A percentile compares a stretch with the other conserved stretches of the same genome.
phyloP scores from a whole-genome alignment of 2,797 vertebrate species.

The Aphelocoma californica region DNA sequence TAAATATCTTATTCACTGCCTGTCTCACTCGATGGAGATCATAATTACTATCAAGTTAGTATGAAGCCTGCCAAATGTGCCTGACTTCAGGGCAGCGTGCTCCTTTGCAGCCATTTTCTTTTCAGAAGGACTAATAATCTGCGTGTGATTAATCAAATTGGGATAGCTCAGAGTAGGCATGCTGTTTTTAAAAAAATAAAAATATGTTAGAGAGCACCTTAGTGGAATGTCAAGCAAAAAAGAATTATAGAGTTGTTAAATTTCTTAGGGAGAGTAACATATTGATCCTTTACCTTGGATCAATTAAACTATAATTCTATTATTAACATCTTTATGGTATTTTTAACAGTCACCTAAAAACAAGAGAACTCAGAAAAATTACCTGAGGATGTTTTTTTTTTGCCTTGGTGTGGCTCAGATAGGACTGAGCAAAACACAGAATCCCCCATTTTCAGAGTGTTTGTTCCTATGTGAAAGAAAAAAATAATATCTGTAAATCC shows the following conservation, averaged over 20 bases:
- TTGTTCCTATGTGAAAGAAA: background rate
- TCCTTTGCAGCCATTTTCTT: constrained; percentile 44
- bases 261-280: background rate
- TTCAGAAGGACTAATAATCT: constrained; percentile 34
- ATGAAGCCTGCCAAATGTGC: constrained; percentile 43
- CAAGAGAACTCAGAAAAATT: constrained; percentile 35
- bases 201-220: background rate
- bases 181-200: background rate
- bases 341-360: constrained; percentile 45
- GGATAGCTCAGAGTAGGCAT: background rate
- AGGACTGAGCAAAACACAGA: background rate
- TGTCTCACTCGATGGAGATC: constrained; percentile 23
- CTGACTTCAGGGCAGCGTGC: constrained; percentile 26
- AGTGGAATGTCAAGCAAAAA: background rate
- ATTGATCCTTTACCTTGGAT: background rate
- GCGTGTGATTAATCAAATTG: constrained; percentile 21
- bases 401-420: background rate
- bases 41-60: constrained; percentile 56
- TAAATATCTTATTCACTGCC: constrained; percentile 38
- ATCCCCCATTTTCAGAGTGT: background rate
- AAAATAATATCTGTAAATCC: background rate
- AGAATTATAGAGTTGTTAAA: background rate
- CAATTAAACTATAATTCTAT: constrained; percentile 30
- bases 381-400: background rate
- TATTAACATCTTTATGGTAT: constrained; percentile 48